Conservation (phyloP, 1,140 invertebrate species). For the Bombus picipes region DNA sequence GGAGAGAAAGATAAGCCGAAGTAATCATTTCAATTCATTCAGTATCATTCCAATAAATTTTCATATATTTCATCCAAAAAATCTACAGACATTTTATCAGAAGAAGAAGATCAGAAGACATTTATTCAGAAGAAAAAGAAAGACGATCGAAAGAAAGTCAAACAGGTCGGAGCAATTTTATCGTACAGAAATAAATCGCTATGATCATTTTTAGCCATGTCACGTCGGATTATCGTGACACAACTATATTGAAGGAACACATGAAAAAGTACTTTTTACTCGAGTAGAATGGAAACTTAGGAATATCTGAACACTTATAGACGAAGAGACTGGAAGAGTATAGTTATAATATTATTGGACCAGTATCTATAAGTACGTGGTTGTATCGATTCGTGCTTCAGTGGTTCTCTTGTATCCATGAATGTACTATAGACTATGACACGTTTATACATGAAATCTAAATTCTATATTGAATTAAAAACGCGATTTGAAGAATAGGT, state of each 20-base stretch:
- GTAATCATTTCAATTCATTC: too few relatives aligned
- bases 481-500: background rate
- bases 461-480: background rate
- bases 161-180: background rate
- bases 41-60: too few relatives aligned
- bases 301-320: background rate
- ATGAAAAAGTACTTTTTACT: background rate
- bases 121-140: background rate
- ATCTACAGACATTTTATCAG: background rate
- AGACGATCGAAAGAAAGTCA: background rate
- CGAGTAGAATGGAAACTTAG: background rate
- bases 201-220: background rate
- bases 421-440: background rate
- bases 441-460: background rate
- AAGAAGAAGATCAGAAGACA: background rate
- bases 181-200: background rate
- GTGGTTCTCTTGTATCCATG: conserved; percentile 1
- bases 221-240: background rate
- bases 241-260: background rate
- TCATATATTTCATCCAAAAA: too few relatives aligned
- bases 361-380: conserved; percentile 32
- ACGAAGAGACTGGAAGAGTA: background rate
- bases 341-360: conserved; percentile 52
- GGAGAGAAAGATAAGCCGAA: background rate
- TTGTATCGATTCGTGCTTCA: conserved; percentile 54